A percentile compares a stretch with the other conserved stretches of the same genome.
Conservation (phyloP, 2,113 vertebrate genomes). For the Tenrec ecaudatus region DNA sequence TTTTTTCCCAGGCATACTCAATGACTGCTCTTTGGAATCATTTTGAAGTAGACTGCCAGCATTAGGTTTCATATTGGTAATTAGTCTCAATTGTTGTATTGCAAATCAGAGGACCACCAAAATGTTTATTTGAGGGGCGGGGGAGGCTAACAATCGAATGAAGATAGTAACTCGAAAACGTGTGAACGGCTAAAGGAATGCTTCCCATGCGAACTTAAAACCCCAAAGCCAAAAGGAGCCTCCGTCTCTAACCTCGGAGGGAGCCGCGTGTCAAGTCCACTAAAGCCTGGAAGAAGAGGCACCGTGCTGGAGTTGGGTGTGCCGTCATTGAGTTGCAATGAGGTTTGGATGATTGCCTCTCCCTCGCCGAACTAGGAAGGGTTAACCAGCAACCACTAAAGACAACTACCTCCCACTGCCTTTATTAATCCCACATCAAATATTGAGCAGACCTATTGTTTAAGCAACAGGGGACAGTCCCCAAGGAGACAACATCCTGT, state of each 20-base stretch:
- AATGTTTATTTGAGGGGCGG: not conserved
- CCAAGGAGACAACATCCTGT: not conserved
- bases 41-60: not conserved
- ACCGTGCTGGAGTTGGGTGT: not conserved
- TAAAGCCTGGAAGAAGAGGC: not conserved
- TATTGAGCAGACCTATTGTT: slow-evolving; percentile 54
- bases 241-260: not conserved
- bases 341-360: not conserved
- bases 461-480: slow-evolving; percentile 7
- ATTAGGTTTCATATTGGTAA: not conserved
- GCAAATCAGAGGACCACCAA: slow-evolving; percentile 18
- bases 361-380: not conserved
- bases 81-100: not conserved
- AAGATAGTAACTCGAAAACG: not conserved
- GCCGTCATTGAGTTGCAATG: not conserved
- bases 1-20: not conserved
- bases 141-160: not conserved
- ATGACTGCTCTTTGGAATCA: not conserved
- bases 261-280: not conserved
- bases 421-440: slow-evolving; percentile 48
- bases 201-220: not conserved
- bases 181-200: not conserved
- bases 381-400: not conserved
- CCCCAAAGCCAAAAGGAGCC: not conserved
- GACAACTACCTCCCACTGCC: not conserved